A percentile compares a stretch with the other conserved stretches of the same genome.
These are phyloP conservation scores for Standfussiana lucernea DNA, from an alignment of 2,888 invertebrate genomes.

Conservation along the genomic window DNA sequence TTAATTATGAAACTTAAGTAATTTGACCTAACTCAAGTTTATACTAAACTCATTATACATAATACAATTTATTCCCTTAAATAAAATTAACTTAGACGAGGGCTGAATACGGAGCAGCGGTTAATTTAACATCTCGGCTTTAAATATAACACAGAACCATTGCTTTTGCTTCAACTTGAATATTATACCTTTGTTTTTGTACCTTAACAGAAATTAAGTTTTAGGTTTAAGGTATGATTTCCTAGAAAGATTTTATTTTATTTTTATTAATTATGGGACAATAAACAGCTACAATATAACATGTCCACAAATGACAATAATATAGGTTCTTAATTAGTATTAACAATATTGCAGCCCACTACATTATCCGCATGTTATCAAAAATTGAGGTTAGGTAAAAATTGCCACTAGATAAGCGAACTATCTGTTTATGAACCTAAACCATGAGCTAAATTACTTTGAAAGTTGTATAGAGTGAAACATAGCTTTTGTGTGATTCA, in stretches of 20 bases:
- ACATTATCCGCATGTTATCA: no score
- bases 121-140: constrained; percentile 70
- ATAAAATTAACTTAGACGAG: constrained; percentile 80
- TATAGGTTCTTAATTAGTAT: no score
- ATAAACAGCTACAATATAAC: no score
- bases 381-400: no score
- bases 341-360: no score
- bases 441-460: background rate
- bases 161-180: constrained; percentile 63
- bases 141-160: constrained; percentile 70
- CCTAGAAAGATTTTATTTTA: no score
- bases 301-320: no score
- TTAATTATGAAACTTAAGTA: constrained; percentile 23
- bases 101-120: constrained; percentile 77
- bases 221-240: background rate
- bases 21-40: constrained; percentile 65
- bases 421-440: no score
- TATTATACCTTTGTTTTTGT: constrained; percentile 44
- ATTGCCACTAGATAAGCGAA: no score
- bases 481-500: background rate
- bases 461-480: background rate
- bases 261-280: no score
- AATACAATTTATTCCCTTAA: constrained; percentile 80
- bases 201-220: constrained; percentile 3
- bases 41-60: constrained; percentile 81